A percentile compares a stretch with the other conserved stretches of the same genome.
phyloP scores from a whole-genome alignment of 2,113 vertebrate species.

The Delphinus delphis region DNA sequence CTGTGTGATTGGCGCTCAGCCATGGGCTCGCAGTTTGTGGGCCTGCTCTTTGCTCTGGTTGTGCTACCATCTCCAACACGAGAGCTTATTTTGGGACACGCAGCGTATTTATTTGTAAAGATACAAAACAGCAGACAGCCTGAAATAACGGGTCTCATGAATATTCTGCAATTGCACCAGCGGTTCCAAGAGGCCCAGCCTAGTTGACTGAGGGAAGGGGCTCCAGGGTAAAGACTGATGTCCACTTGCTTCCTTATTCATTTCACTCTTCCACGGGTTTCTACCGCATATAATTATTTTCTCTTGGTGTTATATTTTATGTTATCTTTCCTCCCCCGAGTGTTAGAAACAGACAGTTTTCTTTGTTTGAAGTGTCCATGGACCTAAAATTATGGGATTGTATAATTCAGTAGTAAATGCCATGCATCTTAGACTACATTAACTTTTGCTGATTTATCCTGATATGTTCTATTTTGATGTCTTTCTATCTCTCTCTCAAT shows the following conservation, averaged over 20 bases:
- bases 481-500: not conserved
- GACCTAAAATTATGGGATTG: not conserved
- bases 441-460: not conserved
- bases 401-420: not conserved
- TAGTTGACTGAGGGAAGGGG: not conserved
- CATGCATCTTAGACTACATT: not conserved
- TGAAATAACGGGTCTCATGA: not conserved
- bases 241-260: not conserved
- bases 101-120: conserved; percentile 37
- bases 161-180: not conserved
- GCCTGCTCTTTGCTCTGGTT: not conserved
- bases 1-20: not conserved
- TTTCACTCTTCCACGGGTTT: not conserved
- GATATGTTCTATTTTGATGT: not conserved
- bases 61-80: not conserved
- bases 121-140: not conserved
- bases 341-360: not conserved
- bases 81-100: not conserved
- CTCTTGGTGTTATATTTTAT: not conserved
- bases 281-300: too few relatives aligned
- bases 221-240: not conserved
- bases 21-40: not conserved
- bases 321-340: not conserved
- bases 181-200: not conserved
- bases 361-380: not conserved